phyloP scores from a whole-genome alignment of 2,113 vertebrate species.

The Petrocephalus zakoni region DNA sequence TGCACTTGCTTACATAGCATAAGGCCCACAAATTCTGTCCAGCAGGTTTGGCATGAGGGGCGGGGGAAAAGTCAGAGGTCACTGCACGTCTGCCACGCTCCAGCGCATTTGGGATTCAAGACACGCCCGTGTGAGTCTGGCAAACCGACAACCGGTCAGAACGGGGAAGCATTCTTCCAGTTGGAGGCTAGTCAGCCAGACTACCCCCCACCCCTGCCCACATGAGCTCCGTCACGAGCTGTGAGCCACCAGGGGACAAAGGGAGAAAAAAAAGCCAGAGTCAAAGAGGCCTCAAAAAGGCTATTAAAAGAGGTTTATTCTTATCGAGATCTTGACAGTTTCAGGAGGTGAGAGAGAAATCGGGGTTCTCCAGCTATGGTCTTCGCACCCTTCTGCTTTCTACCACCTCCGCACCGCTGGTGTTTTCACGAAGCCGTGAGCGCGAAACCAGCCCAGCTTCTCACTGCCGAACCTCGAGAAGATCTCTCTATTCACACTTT shows the following conservation, averaged over 20 bases:
- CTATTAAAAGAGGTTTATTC: conserved; percentile 22
- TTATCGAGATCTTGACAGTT: conserved; percentile 29
- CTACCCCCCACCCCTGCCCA: not conserved
- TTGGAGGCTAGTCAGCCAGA: not conserved
- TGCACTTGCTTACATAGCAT: not conserved
- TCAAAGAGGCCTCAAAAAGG: not conserved
- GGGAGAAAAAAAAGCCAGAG: not conserved
- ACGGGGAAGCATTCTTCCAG: not conserved
- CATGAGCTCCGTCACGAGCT: not conserved
- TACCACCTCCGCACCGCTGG: not conserved
- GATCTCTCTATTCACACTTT: not conserved
- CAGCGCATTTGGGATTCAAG: conserved; percentile 20
- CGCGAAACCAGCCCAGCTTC: not conserved
- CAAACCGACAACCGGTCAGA: not conserved
- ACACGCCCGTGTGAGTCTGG: not conserved
- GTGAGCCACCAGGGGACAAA: not conserved
- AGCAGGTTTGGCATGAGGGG: not conserved
- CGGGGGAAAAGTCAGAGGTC: not conserved
- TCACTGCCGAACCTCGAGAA: not conserved
- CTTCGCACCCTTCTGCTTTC: not conserved
- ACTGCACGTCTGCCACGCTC: conserved; percentile 38
- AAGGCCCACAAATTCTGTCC: not conserved
- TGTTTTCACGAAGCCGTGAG: not conserved
- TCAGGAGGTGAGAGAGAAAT: conserved; percentile 39
- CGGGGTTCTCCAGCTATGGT: conserved; percentile 11